Conservation (phyloP, 2,888 invertebrate genomes). For the Leptinotarsa haldemani region DNA sequence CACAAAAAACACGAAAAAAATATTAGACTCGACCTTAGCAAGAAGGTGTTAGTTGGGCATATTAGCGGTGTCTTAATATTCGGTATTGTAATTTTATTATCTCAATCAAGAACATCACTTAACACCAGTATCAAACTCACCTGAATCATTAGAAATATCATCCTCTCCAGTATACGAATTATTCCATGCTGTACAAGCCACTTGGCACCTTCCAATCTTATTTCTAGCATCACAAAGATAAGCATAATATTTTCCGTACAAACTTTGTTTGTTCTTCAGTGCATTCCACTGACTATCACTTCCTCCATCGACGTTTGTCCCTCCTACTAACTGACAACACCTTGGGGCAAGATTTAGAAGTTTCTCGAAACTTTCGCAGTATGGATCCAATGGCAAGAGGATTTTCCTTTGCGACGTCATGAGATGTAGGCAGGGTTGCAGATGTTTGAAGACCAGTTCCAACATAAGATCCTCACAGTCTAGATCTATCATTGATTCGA, state of each 20-base stretch:
- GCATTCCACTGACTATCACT: conserved; percentile 67
- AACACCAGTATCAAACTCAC: conserved; percentile 28
- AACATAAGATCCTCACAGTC: conserved; percentile 97
- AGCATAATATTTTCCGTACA: conserved; percentile 85
- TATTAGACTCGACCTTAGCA: too few species aligned
- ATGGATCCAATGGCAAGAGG: conserved; percentile 78
- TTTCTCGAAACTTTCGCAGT: conserved; percentile 79
- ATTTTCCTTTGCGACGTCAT: conserved; percentile 81
- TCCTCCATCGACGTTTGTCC: conserved; percentile 53
- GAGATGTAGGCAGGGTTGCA: conserved; percentile 84
- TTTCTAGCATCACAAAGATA: conserved; percentile 88
- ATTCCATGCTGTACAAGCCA: conserved; percentile 83
- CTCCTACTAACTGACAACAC: conserved; percentile 67
- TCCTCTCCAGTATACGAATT: conserved; percentile 79
- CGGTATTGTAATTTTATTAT: too few species aligned
- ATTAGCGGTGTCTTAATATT: too few species aligned
- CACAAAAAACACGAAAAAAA: too few species aligned
- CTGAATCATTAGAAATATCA: conserved; percentile 47
- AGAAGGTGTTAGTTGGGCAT: too few species aligned
- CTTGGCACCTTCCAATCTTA: conserved; percentile 79
- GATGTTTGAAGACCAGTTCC: conserved; percentile 87
- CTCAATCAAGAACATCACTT: too few species aligned
- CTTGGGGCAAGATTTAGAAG: conserved; percentile 80
- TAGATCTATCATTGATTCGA: conserved; percentile 89
- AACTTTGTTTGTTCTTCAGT: conserved; percentile 72